phyloP scores from a whole-genome alignment of 2,113 vertebrate species.

The Vimba vimba region DNA sequence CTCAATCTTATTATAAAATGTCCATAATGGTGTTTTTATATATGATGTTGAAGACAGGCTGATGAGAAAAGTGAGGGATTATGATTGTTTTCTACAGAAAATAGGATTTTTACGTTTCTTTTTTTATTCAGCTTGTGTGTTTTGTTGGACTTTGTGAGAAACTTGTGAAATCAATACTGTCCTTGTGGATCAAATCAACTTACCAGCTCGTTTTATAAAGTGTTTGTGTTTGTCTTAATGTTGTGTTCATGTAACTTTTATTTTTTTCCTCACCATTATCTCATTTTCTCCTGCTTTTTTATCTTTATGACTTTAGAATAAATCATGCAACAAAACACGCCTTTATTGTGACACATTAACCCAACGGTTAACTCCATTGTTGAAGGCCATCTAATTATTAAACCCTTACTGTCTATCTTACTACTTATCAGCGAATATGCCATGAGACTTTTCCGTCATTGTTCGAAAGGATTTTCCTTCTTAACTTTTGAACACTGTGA shows the following conservation, averaged over 20 bases:
- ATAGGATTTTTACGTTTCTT: neutral
- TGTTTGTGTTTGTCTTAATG: neutral
- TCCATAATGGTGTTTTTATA: neutral
- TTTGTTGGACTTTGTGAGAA: neutral
- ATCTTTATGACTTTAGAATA: constrained; percentile 1
- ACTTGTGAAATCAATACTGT: neutral
- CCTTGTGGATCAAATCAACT: neutral
- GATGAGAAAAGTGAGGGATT: neutral
- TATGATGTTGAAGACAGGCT: neutral
- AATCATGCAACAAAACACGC: neutral
- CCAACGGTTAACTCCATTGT: neutral
- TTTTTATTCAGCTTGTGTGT: neutral
- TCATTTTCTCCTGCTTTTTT: neutral
- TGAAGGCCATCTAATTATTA: constrained; percentile 27
- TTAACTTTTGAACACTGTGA: neutral
- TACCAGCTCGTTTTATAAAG: neutral
- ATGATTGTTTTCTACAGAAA: neutral
- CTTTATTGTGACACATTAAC: constrained; percentile 29
- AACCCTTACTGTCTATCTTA: neutral
- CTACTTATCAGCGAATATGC: constrained; percentile 2
- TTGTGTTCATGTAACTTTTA: neutral
- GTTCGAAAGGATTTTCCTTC: neutral
- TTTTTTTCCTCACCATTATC: neutral
- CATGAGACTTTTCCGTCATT: neutral
- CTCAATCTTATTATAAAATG: neutral